Evolutionary conservation across 2,113 vertebrate species (phyloP).

Genomic region (Dipodomys stephensi): DNA sequence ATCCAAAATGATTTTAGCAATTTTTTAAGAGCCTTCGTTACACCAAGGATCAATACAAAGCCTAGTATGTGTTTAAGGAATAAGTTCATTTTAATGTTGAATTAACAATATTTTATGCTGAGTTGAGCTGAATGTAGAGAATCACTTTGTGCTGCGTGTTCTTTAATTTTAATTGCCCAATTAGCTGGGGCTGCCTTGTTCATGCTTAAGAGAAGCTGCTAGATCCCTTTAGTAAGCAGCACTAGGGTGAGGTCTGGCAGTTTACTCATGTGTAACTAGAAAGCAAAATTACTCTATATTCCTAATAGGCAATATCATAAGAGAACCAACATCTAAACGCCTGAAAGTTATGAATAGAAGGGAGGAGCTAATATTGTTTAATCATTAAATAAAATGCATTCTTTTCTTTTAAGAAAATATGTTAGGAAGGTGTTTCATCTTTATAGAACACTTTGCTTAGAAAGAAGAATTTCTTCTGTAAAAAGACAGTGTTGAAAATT

Average conservation of each 20-base stretch:
- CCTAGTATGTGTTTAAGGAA: constrained; percentile 6
- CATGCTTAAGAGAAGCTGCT: constrained; percentile 66
- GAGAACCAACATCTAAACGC: constrained; percentile 34
- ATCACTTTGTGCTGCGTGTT: constrained; percentile 71
- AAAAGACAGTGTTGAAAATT: constrained; percentile 25
- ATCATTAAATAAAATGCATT: constrained; percentile 43
- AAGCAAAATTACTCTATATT: constrained; percentile 66
- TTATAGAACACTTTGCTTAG: constrained; percentile 30
- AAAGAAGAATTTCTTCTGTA: constrained; percentile 40
- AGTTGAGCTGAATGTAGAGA: constrained; percentile 68
- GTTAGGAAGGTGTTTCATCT: background rate
- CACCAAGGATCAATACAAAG: constrained; percentile 29
- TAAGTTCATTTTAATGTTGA: constrained; percentile 68
- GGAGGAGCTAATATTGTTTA: constrained; percentile 43
- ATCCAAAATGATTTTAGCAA: background rate
- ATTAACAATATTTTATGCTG: constrained; percentile 77
- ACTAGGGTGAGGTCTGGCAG: constrained; percentile 27
- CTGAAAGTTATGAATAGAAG: constrained; percentile 62
- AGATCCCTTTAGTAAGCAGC: constrained; percentile 72
- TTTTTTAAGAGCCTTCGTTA: background rate
- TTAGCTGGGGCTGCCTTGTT: constrained; percentile 70
- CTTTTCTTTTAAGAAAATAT: constrained; percentile 29
- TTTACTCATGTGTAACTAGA: constrained; percentile 67
- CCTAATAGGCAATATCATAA: constrained; percentile 44
- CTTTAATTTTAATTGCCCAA: constrained; percentile 82